Conservation (phyloP, 2,113 vertebrate species). For the Centropristis striata region DNA sequence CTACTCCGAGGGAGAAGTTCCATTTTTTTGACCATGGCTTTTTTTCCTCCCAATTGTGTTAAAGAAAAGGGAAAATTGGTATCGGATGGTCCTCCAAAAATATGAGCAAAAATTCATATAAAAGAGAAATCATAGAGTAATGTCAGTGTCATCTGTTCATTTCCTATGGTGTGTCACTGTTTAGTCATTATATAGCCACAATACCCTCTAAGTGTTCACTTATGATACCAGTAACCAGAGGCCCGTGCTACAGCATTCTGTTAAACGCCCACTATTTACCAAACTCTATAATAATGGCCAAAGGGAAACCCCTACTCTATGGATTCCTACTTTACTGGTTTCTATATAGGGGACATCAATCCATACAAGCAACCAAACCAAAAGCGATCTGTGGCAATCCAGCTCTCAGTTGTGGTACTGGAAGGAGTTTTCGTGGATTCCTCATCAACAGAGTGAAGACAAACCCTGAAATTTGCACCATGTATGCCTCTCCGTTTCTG, state of each 20-base stretch:
- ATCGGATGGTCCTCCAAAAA: not conserved
- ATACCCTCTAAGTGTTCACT: slow-evolving; percentile 25
- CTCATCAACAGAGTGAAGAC: slow-evolving; percentile 29
- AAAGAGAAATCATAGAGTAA: not conserved
- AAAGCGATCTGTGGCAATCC: slow-evolving; percentile 49
- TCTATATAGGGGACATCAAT: slow-evolving; percentile 60
- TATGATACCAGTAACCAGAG: slow-evolving; percentile 37
- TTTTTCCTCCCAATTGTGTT: not conserved
- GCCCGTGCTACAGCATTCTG: slow-evolving; percentile 14
- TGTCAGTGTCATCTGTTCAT: slow-evolving; percentile 13
- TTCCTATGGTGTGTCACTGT: slow-evolving; percentile 22
- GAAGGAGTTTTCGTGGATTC: slow-evolving; percentile 47
- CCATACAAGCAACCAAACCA: slow-evolving; percentile 52
- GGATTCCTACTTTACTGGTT: slow-evolving; percentile 35
- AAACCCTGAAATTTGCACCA: slow-evolving; percentile 71
- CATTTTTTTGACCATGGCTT: not conserved
- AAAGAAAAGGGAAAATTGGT: not conserved
- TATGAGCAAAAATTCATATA: not conserved
- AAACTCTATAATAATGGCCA: slow-evolving; percentile 59
- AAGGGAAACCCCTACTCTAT: slow-evolving; percentile 43
- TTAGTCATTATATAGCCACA: slow-evolving; percentile 37
- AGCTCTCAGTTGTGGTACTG: slow-evolving; percentile 69
- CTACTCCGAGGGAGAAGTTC: not conserved
- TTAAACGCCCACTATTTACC: slow-evolving; percentile 39
- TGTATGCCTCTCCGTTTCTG: slow-evolving; percentile 54